A percentile compares a stretch with the other conserved stretches of the same genome.
Conservation (phyloP, 2,797 vertebrate species). For the Neostethus bicornis region DNA sequence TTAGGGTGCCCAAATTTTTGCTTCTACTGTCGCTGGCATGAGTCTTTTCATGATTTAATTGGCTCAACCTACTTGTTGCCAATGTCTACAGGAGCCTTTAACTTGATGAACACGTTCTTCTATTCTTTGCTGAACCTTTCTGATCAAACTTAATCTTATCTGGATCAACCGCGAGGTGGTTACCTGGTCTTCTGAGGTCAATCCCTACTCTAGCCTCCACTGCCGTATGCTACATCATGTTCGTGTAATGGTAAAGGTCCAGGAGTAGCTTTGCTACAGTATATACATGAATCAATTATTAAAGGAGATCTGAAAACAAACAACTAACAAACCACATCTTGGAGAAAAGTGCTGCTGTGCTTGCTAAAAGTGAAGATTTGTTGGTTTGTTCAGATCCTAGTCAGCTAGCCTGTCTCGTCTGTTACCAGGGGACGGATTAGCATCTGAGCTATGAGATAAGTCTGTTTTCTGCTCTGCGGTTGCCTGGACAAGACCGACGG, state of each 20-base stretch:
- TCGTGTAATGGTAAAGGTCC: constrained; percentile 13
- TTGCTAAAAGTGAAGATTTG: constrained; percentile 34
- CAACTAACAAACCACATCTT: constrained; percentile 31
- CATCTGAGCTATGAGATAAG: constrained; percentile 63
- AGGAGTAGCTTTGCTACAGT: not conserved
- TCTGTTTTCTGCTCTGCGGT: constrained; percentile 61
- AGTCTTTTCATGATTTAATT: constrained; percentile 32
- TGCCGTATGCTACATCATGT: constrained; percentile 21
- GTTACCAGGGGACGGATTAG: constrained; percentile 61
- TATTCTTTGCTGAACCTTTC: constrained; percentile 45
- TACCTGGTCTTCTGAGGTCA: constrained; percentile 27
- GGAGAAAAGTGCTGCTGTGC: constrained; percentile 9
- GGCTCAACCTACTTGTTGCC: constrained; percentile 18
- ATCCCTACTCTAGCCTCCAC: not conserved
- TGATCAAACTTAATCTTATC: constrained; percentile 37
- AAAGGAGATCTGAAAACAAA: constrained; percentile 15
- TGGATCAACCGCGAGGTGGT: constrained; percentile 39
- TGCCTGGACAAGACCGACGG: constrained; percentile 48
- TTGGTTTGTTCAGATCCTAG: constrained; percentile 25
- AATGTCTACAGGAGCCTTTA: constrained; percentile 8
- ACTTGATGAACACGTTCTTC: constrained; percentile 26
- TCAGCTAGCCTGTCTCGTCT: constrained; percentile 21
- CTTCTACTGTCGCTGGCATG: no score
- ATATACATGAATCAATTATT: constrained; percentile 4
- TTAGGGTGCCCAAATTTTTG: no score